Evolutionary conservation across 2,797 vertebrate genomes (phyloP), one percentile per base, ranked within the genome.

Genomic region (Phaenicophaeus curvirostris): DNA sequence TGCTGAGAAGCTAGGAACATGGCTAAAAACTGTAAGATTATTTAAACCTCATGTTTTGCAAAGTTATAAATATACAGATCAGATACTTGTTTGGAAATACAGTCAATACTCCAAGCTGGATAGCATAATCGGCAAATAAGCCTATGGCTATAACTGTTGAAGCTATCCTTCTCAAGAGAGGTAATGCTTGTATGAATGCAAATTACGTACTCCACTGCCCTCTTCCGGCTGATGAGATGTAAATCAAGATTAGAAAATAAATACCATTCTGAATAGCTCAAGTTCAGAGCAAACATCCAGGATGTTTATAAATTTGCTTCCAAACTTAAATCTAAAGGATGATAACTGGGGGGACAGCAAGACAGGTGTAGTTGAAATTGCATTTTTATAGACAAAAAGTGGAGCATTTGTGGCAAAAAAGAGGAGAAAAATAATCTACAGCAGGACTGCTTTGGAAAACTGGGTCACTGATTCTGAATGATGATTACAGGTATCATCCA

Each of bases 211-310:
- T 90, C 44, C 77, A 73, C 75, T 87, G 94, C 94, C 93, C 94
- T 94, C 94, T 93, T 68, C 75, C 85, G 96, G 85, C 53, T 75
- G n/a, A 74, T 24, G 14, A 66, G 30, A 42, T 42, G 53, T 33
- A 92, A 85, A 57, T 39, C 39, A 89, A 53, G 13, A 30, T 71
- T 30, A n/a, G 25, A 80, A 92, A 93, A 76, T 3, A 66, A 80
- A 21, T 13, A 83, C 2, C 3, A 61, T 48, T 65, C 76, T 37
- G 48, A 85, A 23, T 9, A 89, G 28, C 4, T 23, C 11, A n/a
- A 37, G 35, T 54, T 93, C 11, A 68, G 25, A 41, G 8, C 17
- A 80, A 71, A 19, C 8, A 61, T 21, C 44, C 63, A 65, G 6
- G 11, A 9, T 35, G 81, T 11, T 6, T 17, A 66, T 9, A 68